Evolutionary conservation across 2,888 invertebrate genomes (phyloP).

Genomic region (Drosophila nr. perissopoda): DNA sequence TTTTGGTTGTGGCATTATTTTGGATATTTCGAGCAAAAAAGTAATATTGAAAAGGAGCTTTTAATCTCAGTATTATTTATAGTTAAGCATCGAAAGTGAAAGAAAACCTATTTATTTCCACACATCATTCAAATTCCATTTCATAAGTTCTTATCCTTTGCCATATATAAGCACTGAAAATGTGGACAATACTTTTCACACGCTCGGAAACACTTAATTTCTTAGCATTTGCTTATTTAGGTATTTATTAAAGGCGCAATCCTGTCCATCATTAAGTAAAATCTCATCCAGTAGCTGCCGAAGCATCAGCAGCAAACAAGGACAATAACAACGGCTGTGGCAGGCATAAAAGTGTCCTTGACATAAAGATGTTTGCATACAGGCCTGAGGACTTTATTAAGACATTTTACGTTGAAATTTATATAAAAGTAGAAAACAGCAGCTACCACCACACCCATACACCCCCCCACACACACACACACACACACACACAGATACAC

Average conservation of each 20-base stretch:
- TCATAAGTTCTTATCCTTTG: not conserved
- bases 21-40: not conserved
- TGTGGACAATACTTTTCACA: slow-evolving; percentile 25
- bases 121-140: not conserved
- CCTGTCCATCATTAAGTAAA: slow-evolving; percentile 55
- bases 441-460: slow-evolving; percentile 21
- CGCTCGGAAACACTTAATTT: slow-evolving; percentile 21
- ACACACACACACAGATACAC: slow-evolving; percentile 18
- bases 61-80: not conserved
- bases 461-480: slow-evolving; percentile 16
- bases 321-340: slow-evolving; percentile 57
- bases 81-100: not conserved
- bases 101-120: not conserved
- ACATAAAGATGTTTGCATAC: slow-evolving; percentile 71
- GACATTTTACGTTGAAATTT: slow-evolving; percentile 79
- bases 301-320: slow-evolving; percentile 14
- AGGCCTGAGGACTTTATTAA: slow-evolving; percentile 73
- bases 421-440: slow-evolving; percentile 66
- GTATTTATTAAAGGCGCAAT: slow-evolving; percentile 56
- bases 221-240: slow-evolving; percentile 29
- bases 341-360: slow-evolving; percentile 79
- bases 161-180: not conserved
- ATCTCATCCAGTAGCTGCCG: slow-evolving; percentile 19
- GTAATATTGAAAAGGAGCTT: not conserved
- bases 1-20: not conserved